Percentiles rank a stretch among this genome's conserved stretches.
These are phyloP conservation scores for Coregonus sp. DNA, from an alignment of 2,797 vertebrate species.

Conservation along the genomic window DNA sequence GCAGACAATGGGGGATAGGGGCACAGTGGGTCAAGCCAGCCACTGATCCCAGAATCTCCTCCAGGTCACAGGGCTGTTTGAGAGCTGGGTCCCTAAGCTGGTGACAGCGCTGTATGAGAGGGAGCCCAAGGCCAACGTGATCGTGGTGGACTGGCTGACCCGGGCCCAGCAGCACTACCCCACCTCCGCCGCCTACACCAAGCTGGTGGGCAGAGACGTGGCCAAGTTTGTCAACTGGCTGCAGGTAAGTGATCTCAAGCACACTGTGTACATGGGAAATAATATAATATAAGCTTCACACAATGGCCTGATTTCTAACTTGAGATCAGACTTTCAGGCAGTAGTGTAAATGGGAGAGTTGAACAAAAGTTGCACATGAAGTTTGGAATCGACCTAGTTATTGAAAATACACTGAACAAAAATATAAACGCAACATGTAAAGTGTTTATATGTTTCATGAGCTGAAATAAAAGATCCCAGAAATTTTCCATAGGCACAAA, in stretches of 20 bases:
- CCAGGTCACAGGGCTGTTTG: conserved; percentile 96
- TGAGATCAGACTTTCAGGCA: too few species aligned
- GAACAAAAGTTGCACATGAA: too few species aligned
- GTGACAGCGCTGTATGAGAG: conserved; percentile 88
- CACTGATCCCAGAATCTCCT: conserved; percentile 35
- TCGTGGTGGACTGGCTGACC: conserved; percentile 92
- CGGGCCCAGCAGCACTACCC: conserved; percentile 93
- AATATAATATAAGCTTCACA: conserved; percentile 4
- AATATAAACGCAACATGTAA: too few species aligned
- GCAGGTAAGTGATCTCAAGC: conserved; percentile 76
- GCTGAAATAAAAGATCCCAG: too few species aligned
- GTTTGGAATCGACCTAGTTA: too few species aligned
- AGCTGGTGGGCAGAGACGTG: conserved; percentile 89
- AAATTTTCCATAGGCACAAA: too few species aligned
- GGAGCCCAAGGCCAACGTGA: conserved; percentile 86
- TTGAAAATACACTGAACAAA: too few species aligned
- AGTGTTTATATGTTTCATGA: too few species aligned
- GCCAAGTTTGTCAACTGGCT: conserved; percentile 92
- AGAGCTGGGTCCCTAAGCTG: conserved; percentile 94
- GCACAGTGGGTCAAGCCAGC: conserved; percentile 69
- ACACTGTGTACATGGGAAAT: background rate
- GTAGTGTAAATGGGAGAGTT: too few species aligned
- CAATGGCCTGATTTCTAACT: background rate
- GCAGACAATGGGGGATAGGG: conserved; percentile 62
- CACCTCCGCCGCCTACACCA: conserved; percentile 88